phyloP scores from a whole-genome alignment of 1,140 invertebrate species.

The Eupeodes corollae region DNA sequence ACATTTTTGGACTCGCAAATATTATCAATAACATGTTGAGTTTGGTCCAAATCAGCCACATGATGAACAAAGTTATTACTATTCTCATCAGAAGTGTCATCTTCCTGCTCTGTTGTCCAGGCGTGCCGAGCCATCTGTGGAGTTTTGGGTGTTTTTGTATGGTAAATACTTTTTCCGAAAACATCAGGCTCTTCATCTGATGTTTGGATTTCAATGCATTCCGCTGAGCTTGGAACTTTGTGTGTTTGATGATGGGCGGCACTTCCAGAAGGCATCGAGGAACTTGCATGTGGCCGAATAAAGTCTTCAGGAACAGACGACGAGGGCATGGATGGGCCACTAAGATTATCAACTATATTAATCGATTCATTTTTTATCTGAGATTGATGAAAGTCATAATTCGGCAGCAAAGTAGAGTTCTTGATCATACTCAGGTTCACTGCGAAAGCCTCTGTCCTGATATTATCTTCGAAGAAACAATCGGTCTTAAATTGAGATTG shows the following conservation, averaged over 20 bases:
- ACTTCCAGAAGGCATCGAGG: too few relatives aligned
- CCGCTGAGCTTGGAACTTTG: too few relatives aligned
- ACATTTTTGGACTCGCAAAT: constrained; percentile 20
- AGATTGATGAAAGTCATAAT: neutral
- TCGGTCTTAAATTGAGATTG: neutral
- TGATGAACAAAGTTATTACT: constrained; percentile 4
- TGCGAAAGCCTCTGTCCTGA: constrained; percentile 28
- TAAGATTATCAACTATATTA: neutral
- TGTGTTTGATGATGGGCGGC: too few relatives aligned
- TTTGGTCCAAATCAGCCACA: constrained; percentile 9
- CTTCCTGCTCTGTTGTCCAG: constrained; percentile 9
- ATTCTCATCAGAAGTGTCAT: neutral
- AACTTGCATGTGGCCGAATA: too few relatives aligned
- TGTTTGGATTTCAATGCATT: neutral
- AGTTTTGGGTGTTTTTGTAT: constrained; percentile 21
- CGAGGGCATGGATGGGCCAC: neutral
- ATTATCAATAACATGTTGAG: constrained; percentile 6
- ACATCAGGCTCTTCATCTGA: constrained; percentile 3
- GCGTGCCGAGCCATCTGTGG: constrained; percentile 17
- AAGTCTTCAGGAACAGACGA: neutral
- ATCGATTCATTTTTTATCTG: constrained; percentile 6
- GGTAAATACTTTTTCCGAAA: constrained; percentile 26
- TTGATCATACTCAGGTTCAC: constrained; percentile 29
- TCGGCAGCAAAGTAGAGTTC: constrained; percentile 27
- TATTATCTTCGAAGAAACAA: constrained; percentile 24